These are phyloP conservation scores for Drosophila emarginata DNA, from an alignment of 2,888 invertebrate genomes.

Conservation along the genomic window DNA sequence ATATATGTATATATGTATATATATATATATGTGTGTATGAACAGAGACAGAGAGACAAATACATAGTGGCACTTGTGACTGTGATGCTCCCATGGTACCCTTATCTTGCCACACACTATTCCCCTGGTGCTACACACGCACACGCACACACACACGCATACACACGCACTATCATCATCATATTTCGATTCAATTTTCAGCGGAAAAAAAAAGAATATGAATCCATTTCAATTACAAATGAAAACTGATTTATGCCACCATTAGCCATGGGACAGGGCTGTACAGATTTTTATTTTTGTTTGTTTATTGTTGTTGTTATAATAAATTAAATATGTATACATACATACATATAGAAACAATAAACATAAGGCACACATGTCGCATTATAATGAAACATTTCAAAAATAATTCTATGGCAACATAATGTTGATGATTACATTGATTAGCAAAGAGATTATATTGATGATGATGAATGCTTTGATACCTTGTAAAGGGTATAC, in stretches of 20 bases:
- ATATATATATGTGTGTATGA: background rate
- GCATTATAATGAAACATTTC: slow-evolving; percentile 4
- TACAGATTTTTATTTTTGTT: background rate
- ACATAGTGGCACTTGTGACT: background rate
- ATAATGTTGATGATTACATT: background rate
- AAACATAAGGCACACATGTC: slow-evolving; percentile 4
- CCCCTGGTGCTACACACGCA: background rate
- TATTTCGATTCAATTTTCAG: slow-evolving; percentile 7
- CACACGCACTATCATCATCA: background rate
- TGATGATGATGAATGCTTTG: background rate
- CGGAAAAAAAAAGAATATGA: background rate
- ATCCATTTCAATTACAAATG: slow-evolving; percentile 14
- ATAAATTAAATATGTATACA: slow-evolving; percentile 6
- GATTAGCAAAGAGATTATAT: background rate
- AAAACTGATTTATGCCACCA: slow-evolving; percentile 17
- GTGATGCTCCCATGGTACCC: background rate
- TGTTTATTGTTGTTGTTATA: background rate
- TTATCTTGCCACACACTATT: background rate
- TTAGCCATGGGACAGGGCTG: slow-evolving; percentile 8
- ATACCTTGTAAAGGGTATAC: background rate
- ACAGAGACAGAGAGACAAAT: background rate
- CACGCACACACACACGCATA: background rate
- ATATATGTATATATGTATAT: background rate
- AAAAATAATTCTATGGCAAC: background rate
- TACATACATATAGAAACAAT: background rate